phyloP scores from a whole-genome alignment of 2,113 vertebrate genomes.

The Thamnaconus septentrionalis region DNA sequence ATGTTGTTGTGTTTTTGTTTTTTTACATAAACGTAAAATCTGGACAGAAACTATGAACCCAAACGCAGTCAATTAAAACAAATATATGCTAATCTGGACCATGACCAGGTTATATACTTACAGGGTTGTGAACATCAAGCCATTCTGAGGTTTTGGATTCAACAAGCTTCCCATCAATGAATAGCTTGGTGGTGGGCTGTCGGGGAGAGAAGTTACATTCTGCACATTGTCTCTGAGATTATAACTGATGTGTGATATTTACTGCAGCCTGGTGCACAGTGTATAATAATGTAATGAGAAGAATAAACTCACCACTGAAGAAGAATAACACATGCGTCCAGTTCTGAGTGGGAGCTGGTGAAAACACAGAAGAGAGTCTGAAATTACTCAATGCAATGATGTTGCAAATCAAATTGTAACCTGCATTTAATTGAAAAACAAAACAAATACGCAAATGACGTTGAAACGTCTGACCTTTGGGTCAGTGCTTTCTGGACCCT shows the following conservation, averaged over 20 bases:
- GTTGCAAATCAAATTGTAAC: no score
- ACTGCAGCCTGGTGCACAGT: neutral
- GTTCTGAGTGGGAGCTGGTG: conserved; percentile 59
- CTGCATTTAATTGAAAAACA: no score
- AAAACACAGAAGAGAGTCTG: conserved; percentile 9
- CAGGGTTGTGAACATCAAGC: conserved; percentile 95
- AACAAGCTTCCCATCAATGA: conserved; percentile 96
- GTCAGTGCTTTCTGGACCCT: no score
- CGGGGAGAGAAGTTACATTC: neutral
- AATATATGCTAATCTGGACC: no score
- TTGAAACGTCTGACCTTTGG: no score
- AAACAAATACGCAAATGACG: no score
- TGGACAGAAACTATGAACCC: no score
- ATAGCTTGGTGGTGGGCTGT: conserved; percentile 91
- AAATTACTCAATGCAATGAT: neutral
- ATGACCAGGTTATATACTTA: conserved; percentile 71
- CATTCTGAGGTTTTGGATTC: conserved; percentile 92
- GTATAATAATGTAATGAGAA: neutral
- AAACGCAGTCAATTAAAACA: no score
- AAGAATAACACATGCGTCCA: conserved; percentile 66
- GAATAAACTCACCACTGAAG: conserved; percentile 67
- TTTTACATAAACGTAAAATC: neutral
- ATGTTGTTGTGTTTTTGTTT: neutral
- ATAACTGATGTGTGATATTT: neutral
- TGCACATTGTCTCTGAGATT: neutral